phyloP scores from a whole-genome alignment of 2,888 invertebrate species.

The Chironomus tentans region DNA sequence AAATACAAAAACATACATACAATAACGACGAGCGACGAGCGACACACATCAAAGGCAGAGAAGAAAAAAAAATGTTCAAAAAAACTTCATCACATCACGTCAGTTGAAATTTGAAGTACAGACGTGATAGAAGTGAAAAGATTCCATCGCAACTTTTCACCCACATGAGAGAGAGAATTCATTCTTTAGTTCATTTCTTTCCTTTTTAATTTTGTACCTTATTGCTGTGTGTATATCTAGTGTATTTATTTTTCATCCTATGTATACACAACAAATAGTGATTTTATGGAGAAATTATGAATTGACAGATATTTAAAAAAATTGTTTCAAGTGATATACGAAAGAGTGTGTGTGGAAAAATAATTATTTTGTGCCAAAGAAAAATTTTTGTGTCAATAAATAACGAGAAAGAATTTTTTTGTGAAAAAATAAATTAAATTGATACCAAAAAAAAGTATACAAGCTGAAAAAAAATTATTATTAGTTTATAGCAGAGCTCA shows the following conservation, averaged over 20 bases:
- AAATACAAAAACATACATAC: neutral
- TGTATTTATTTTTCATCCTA: neutral
- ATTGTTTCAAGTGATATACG: neutral
- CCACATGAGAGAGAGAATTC: neutral
- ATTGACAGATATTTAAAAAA: neutral
- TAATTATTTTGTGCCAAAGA: no score
- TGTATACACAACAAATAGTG: neutral
- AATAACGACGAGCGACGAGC: constrained; percentile 5
- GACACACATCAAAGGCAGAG: constrained; percentile 1
- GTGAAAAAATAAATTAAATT: no score
- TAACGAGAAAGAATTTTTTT: no score
- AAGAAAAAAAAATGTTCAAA: neutral
- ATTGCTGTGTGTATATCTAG: no score
- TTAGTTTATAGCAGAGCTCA: neutral
- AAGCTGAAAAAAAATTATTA: neutral
- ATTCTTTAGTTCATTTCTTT: neutral
- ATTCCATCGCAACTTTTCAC: constrained; percentile 13
- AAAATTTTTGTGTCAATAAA: no score
- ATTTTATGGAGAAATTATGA: no score
- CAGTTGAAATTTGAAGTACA: constrained; percentile 25
- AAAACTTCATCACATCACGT: constrained; percentile 24
- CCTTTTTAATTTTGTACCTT: neutral
- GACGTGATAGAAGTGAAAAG: constrained; percentile 25
- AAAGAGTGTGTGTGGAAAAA: no score
- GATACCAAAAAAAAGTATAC: no score